phyloP scores from a whole-genome alignment of 2,888 invertebrate species.

The Lasioglossum villosulum region DNA sequence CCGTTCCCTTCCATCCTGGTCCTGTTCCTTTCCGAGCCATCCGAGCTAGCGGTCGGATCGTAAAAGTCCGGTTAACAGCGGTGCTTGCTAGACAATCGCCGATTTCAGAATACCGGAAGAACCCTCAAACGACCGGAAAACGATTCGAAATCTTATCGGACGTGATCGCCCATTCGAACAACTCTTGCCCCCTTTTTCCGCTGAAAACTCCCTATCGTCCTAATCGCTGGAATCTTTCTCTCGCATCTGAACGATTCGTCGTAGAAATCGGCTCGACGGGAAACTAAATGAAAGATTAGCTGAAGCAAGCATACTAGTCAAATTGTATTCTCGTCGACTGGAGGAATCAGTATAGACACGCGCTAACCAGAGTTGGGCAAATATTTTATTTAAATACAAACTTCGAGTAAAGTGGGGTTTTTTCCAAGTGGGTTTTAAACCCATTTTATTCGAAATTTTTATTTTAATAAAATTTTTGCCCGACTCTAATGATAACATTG shows the following conservation, averaged over 20 bases:
- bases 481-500: too few relatives aligned
- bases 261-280: background rate
- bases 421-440: too few relatives aligned
- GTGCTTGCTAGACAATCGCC: conserved; percentile 68
- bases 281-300: background rate
- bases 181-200: conserved; percentile 16
- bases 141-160: conserved; percentile 73
- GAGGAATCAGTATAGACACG: background rate
- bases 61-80: conserved; percentile 71
- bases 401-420: too few relatives aligned
- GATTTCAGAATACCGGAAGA: conserved; percentile 67
- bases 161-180: conserved; percentile 42
- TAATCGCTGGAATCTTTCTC: conserved; percentile 35
- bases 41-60: conserved; percentile 54
- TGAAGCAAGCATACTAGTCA: background rate
- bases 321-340: background rate
- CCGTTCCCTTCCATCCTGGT: conserved; percentile 6
- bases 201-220: conserved; percentile 10
- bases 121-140: conserved; percentile 73
- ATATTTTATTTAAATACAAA: too few relatives aligned
- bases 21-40: conserved; percentile 16
- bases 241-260: background rate
- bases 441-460: too few relatives aligned
- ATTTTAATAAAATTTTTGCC: too few relatives aligned
- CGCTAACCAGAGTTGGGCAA: too few relatives aligned